Conservation (phyloP, 2,797 vertebrate genomes). For the Halcyon leucocephala region DNA sequence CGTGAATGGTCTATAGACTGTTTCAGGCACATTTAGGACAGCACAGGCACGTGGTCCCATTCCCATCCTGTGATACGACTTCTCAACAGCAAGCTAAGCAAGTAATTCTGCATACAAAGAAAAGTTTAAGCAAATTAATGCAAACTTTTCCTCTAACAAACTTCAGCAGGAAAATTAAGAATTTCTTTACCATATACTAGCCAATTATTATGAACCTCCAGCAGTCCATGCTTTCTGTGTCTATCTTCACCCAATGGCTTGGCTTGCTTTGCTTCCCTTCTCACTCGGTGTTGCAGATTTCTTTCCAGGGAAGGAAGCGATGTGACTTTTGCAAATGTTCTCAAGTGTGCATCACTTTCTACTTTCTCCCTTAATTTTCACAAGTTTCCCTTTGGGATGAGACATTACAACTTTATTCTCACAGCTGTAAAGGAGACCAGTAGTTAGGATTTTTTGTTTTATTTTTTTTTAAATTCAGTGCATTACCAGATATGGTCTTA, state of each 20-base stretch:
- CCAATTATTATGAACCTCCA: neutral
- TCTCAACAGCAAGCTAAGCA: neutral
- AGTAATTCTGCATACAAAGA: neutral
- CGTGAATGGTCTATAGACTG: neutral
- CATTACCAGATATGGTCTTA: rapidly evolving
- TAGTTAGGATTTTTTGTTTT: neutral
- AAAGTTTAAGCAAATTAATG: neutral
- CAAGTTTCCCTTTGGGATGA: neutral
- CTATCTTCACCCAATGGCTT: neutral
- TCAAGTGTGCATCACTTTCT: neutral
- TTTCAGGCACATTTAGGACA: neutral
- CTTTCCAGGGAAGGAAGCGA: neutral
- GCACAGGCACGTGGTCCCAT: rapidly evolving
- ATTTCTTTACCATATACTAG: neutral
- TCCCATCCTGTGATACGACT: neutral
- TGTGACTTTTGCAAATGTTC: neutral
- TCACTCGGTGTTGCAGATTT: neutral
- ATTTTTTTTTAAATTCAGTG: neutral
- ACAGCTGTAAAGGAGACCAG: neutral
- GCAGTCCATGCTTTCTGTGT: neutral
- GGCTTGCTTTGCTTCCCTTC: neutral
- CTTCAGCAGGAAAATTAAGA: neutral
- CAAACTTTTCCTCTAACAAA: neutral
- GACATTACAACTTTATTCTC: neutral
- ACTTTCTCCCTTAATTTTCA: neutral